These are phyloP conservation scores for Aspidiotus rigidus DNA, from an alignment of 2,888 invertebrate genomes.

Conservation along the genomic window DNA sequence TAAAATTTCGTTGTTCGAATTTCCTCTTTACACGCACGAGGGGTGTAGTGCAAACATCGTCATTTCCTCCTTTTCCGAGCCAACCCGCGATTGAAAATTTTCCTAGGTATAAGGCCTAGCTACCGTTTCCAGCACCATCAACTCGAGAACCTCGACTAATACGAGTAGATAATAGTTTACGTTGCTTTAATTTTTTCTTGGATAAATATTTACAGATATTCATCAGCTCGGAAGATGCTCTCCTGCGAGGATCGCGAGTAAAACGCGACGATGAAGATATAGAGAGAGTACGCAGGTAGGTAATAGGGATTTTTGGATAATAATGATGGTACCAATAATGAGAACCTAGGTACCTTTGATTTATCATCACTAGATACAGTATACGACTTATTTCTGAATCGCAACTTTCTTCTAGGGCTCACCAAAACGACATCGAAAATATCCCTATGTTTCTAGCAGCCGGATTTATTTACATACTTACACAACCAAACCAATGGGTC, in stretches of 20 bases:
- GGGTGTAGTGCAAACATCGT: no score
- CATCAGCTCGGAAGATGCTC: slow-evolving; percentile 28
- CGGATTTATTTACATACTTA: slow-evolving; percentile 53
- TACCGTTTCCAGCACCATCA: no score
- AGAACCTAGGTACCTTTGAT: background rate
- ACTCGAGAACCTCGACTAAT: no score
- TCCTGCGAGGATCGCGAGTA: slow-evolving; percentile 40
- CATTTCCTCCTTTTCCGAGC: no score
- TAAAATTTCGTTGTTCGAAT: no score
- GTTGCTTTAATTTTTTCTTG: no score
- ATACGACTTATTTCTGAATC: no score
- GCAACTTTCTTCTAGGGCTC: slow-evolving; percentile 49
- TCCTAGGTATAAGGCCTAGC: no score
- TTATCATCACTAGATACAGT: no score
- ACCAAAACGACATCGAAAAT: slow-evolving; percentile 63
- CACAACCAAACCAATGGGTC: slow-evolving; percentile 47
- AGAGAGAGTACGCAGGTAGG: slow-evolving; percentile 45
- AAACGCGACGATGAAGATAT: slow-evolving; percentile 46
- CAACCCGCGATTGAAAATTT: no score
- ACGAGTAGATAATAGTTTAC: no score
- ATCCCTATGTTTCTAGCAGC: slow-evolving; percentile 56
- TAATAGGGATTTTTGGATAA: background rate
- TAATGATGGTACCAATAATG: background rate
- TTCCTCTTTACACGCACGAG: no score
- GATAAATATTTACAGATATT: slow-evolving; percentile 40